Base-by-base conservation (phyloP, 1,140 invertebrate species). In the Panagrolaimus sp. region DNA sequence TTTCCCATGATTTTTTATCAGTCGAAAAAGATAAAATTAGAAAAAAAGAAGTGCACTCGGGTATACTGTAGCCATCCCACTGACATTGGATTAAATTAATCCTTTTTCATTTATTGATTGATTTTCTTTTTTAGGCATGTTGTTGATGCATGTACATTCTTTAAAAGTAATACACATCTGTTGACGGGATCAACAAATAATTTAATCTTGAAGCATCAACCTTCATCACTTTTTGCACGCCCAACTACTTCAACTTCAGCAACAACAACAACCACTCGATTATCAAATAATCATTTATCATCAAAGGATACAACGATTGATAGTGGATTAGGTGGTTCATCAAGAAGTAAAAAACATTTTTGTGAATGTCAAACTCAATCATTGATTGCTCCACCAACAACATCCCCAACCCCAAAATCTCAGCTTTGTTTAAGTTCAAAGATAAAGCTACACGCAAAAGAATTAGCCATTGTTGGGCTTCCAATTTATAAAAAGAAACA, bases 91-190 rank as follows among this genome's bases (percentile, higher is more conserved):
- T 38, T 38, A 38, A 38, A 38, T 38, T n/a, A 57, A n/a, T 57
- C 20, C n/a, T n/a, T n/a, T n/a, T n/a, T n/a, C n/a, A n/a, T n/a
- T n/a, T n/a, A n/a, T n/a, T n/a, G n/a, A n/a, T n/a, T n/a, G n/a
- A n/a, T n/a, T n/a, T n/a, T 57, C 48, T 25, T 20, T 78, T 79
- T 65, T 66, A 79, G 78, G 69, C 69, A 81, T 66, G 79, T 82
- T 16, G 80, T 82, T 13, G 80, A 82, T 44, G 81, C 80, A 9
- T 82, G 80, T 63, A 78, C 79, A 23, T 82, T 82, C 68, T 82
- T 82, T 77, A 83, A 83, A 65, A 71, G 62, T 13, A 82, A 82
- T 57, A 25, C 51, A 57, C 51, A 57, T 27, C 9, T 57, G 27
- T 27, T 57, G 11, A 57, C 51, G 20, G 31, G 31, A 38, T 38